Evolutionary conservation across 35 echinoderm and acorn worm genomes (phyloP).

Genomic region (Patiria miniata): DNA sequence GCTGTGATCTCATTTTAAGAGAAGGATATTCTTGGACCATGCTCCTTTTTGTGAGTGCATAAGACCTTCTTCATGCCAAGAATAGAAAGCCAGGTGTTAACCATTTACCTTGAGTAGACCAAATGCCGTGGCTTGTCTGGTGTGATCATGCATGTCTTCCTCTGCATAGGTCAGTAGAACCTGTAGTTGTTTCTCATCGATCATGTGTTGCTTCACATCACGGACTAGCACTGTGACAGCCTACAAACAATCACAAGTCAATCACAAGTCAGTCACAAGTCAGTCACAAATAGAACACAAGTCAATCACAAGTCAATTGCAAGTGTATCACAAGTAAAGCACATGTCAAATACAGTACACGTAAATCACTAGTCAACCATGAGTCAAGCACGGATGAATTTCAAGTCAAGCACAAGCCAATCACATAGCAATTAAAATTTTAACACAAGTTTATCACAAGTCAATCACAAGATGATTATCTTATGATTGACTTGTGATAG

Average conservation of each 20-base stretch:
- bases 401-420: too few species aligned
- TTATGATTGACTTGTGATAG: too few species aligned
- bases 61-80: too few species aligned
- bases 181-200: conserved; percentile 91
- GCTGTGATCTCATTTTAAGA: not conserved
- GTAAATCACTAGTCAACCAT: too few species aligned
- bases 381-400: too few species aligned
- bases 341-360: too few species aligned
- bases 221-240: conserved; percentile 84
- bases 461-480: too few species aligned
- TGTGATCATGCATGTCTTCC: conserved; percentile 93
- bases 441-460: too few species aligned
- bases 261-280: not conserved
- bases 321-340: too few species aligned
- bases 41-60: not conserved
- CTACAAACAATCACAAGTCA: conserved; percentile 47
- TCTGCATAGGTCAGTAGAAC: conserved; percentile 87
- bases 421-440: too few species aligned
- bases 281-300: too few species aligned
- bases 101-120: conserved; percentile 75
- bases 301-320: too few species aligned
- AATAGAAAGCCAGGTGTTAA: not conserved
- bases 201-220: conserved; percentile 76
- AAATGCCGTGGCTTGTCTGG: conserved; percentile 91
- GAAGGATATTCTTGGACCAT: not conserved